Evolutionary conservation across 2,797 vertebrate genomes (phyloP).

Genomic region (Onychomys leucogaster): DNA sequence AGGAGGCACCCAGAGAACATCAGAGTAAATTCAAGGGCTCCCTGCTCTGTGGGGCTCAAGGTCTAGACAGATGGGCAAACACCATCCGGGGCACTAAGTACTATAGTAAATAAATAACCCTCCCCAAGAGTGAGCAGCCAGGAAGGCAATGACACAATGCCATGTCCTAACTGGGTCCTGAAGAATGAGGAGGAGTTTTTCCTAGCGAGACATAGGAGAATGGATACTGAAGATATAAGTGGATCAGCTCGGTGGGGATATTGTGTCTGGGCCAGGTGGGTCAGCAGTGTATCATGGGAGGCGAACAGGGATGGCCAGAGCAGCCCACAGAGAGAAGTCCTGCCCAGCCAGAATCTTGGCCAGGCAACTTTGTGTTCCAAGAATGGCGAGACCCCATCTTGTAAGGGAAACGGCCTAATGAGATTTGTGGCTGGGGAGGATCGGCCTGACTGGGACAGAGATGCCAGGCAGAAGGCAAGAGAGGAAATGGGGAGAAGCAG

Average conservation of each 20-base stretch:
- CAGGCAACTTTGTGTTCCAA: not conserved
- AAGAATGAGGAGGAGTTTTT: not conserved
- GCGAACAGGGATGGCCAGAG: not conserved
- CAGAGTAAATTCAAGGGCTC: not conserved
- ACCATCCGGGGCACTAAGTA: not conserved
- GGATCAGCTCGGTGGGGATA: not conserved
- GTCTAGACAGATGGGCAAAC: not conserved
- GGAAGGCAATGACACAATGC: not conserved
- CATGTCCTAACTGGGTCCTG: not conserved
- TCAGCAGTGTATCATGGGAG: not conserved
- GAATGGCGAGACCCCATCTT: not conserved
- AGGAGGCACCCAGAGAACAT: not conserved
- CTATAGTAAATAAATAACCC: not conserved
- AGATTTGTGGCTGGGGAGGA: not conserved
- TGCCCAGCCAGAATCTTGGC: not conserved
- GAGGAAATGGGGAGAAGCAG: not conserved
- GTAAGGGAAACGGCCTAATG: not conserved
- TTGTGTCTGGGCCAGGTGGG: not conserved
- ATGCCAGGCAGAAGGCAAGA: not conserved
- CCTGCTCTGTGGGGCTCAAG: not conserved
- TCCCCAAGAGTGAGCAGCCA: not conserved
- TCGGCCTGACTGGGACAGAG: not conserved
- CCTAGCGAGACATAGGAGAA: not conserved
- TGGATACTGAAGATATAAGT: not conserved
- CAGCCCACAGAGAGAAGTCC: not conserved